Evolutionary conservation across 2,888 invertebrate species (phyloP), one percentile per base, ranked within the genome.

Genomic region (Aplocera efformata): DNA sequence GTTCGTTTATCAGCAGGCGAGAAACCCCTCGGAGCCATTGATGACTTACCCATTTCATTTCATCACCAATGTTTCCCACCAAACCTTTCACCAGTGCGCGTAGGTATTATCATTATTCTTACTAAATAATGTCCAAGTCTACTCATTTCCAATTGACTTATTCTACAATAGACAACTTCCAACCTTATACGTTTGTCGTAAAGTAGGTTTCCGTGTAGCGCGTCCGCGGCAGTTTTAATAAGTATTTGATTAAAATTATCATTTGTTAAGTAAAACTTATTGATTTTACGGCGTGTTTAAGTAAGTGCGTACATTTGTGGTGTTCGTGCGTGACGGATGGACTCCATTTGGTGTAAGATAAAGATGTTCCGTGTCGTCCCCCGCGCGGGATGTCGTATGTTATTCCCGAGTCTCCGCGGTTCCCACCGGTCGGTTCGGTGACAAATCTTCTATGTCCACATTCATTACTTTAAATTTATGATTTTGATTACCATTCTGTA

Each of bases 311-410:
- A 17, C 22, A 20, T 11, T 41, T 27, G 30, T 37, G 36, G 37
- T n/a, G 17, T 21, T 11, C 20, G 37, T 23, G 35, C 9, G 26
- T 47, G 39, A 50, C 24, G 17, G 48, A 53, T 43, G 45, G 24
- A 25, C 39, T 21, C 41, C 35, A 36, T 41, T 38, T 24, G 33
- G 24, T 31, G 35, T 10, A 25, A 36, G 53, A 53, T 53, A 50
- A 43, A 50, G 43, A 34, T 48, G 48, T 48, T 33, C 13, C 28
- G 1, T 26, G 29, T 35, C 21, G 25, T 39, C 35, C 8, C 30
- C 11, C 32, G 37, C 27, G 30, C 23, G 31, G 27, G 39, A 32
- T 39, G 35, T 36, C 23, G 3, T 1, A 10, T 13, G 8, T n/a
- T 40, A 32, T 21, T 44, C 10, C 28, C 2, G 13, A 3, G 13